A percentile compares a stretch with the other conserved stretches of the same genome.
Conservation (phyloP, 2,888 invertebrate species). For the Mesorhabditis belari region DNA sequence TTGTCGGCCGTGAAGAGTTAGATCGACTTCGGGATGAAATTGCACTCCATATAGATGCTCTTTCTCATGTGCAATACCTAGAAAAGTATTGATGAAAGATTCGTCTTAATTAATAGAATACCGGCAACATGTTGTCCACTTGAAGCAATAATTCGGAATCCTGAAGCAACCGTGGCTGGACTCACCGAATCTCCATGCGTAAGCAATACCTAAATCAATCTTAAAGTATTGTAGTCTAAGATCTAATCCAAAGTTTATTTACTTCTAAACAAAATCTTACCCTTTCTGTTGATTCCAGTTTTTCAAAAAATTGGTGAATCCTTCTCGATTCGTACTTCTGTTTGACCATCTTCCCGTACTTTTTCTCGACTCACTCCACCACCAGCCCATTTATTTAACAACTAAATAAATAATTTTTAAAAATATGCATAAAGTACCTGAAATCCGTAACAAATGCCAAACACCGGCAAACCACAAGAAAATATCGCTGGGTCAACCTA, state of each 20-base stretch:
- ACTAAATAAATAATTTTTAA: constrained; percentile 58
- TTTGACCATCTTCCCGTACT: constrained; percentile 76
- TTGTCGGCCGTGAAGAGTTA: constrained; percentile 63
- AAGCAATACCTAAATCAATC: constrained; percentile 67
- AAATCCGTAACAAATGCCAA: constrained; percentile 98
- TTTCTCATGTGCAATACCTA: constrained; percentile 82
- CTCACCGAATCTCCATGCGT: constrained; percentile 96
- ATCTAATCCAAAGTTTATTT: not conserved
- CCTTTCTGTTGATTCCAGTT: constrained; percentile 13
- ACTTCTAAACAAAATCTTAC: not conserved
- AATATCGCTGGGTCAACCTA: constrained; percentile 90
- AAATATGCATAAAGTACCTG: constrained; percentile 59
- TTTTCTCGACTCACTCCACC: constrained; percentile 82
- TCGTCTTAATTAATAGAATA: constrained; percentile 2
- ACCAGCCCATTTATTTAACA: constrained; percentile 94
- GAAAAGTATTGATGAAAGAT: constrained; percentile 4
- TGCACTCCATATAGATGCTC: constrained; percentile 87
- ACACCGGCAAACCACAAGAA: constrained; percentile 82
- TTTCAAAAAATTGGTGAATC: constrained; percentile 80
- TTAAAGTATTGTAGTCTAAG: constrained; percentile 59
- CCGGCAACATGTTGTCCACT: constrained; percentile 56
- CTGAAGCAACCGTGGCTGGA: constrained; percentile 70
- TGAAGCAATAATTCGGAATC: constrained; percentile 75
- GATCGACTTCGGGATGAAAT: constrained; percentile 96
- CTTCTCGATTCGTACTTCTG: constrained; percentile 68